phyloP scores from a whole-genome alignment of 2,113 vertebrate species.

The Piprites chloris region DNA sequence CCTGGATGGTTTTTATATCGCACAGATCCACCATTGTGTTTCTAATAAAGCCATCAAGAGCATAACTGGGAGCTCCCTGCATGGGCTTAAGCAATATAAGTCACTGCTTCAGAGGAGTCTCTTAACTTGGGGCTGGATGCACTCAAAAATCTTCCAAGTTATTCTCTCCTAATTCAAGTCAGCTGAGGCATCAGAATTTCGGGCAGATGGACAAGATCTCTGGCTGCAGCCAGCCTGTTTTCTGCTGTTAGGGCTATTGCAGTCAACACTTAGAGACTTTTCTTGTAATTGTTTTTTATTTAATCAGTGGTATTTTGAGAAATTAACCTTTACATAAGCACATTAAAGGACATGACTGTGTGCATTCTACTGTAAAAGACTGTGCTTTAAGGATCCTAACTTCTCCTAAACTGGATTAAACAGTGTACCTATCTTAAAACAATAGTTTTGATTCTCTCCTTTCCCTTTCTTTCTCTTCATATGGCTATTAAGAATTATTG shows the following conservation, averaged over 20 bases:
- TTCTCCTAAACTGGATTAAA: not conserved
- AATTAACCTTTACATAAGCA: not conserved
- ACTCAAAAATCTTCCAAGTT: conserved; percentile 48
- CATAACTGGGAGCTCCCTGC: conserved; percentile 4
- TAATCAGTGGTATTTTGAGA: not conserved
- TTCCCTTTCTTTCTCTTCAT: not conserved
- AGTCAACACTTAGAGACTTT: not conserved
- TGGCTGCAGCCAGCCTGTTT: not conserved
- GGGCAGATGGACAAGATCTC: conserved; percentile 39
- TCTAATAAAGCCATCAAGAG: conserved; percentile 50
- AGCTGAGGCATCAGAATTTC: conserved; percentile 52
- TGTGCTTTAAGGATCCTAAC: not conserved
- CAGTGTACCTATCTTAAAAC: not conserved
- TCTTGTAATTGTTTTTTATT: not conserved
- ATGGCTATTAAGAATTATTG: not conserved
- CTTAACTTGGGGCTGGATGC: conserved; percentile 16
- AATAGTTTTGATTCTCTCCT: not conserved
- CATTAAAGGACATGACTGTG: not conserved
- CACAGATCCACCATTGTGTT: not conserved
- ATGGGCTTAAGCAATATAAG: not conserved
- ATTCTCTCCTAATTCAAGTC: conserved; percentile 60
- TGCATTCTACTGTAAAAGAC: not conserved
- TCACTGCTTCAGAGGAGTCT: not conserved
- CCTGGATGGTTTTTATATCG: not conserved
- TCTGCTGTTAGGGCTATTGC: not conserved